Evolutionary conservation across 2,113 vertebrate species (phyloP).

Genomic region (Tichodroma muraria): DNA sequence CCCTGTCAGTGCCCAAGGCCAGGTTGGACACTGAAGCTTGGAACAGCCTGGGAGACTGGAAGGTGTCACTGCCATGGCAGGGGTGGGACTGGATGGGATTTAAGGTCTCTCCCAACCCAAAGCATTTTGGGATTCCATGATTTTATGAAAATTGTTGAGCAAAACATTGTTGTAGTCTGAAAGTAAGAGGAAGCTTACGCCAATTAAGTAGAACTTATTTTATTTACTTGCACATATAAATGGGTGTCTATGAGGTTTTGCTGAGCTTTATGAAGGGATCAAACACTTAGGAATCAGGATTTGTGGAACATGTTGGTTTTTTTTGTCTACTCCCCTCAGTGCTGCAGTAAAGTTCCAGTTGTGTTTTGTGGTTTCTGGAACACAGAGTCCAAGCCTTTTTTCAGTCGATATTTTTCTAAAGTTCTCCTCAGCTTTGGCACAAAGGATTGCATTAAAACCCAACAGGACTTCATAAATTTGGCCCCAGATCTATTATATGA

Average conservation of each 20-base stretch:
- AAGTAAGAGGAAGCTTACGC: not conserved
- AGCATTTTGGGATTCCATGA: fast-evolving
- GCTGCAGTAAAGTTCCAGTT: not conserved
- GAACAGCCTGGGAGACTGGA: not conserved
- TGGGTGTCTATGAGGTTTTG: not conserved
- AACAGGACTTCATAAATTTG: not conserved
- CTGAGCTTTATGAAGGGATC: not conserved
- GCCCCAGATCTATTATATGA: not conserved
- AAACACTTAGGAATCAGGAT: not conserved
- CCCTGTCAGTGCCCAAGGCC: not conserved
- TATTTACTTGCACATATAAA: not conserved
- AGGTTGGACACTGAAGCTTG: fast-evolving
- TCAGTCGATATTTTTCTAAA: not conserved
- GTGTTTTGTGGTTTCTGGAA: not conserved
- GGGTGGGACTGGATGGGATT: fast-evolving
- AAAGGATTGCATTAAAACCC: not conserved
- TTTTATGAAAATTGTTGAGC: not conserved
- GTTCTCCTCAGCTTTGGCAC: not conserved
- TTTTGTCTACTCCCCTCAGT: not conserved
- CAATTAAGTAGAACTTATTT: not conserved
- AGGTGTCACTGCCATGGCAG: not conserved
- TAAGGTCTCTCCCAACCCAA: not conserved
- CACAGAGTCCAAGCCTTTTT: not conserved
- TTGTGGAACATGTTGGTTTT: not conserved
- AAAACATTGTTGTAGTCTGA: not conserved